phyloP scores from a whole-genome alignment of 2,888 invertebrate species.

The Drosophila atroscutellata region DNA sequence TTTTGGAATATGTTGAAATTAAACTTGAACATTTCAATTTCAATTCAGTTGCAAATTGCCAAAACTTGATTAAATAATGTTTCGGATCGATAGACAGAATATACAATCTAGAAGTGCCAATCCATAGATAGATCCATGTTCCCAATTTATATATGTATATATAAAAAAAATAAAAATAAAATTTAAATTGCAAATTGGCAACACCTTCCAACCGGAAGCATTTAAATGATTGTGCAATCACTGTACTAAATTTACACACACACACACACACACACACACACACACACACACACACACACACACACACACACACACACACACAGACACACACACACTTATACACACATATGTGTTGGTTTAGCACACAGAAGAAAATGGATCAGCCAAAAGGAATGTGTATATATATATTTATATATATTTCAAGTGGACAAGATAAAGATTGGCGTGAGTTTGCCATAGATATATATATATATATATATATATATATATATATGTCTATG shows the following conservation, averaged over 20 bases:
- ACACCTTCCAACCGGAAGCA: background rate
- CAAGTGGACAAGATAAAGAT: background rate
- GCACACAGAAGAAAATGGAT: constrained; percentile 35
- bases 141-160: background rate
- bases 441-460: background rate
- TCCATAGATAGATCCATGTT: background rate
- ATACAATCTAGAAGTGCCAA: background rate
- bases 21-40: too few species aligned
- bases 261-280: background rate
- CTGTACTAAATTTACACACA: background rate
- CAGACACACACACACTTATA: background rate
- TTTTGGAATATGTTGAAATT: background rate
- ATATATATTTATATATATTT: background rate
- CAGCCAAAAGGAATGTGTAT: constrained; percentile 37
- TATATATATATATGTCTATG: background rate
- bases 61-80: too few species aligned
- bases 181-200: background rate
- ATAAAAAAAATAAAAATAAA: background rate
- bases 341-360: background rate
- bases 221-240: background rate
- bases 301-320: background rate
- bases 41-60: background rate
- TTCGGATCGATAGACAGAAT: background rate
- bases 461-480: background rate
- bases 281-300: background rate